Evolutionary conservation across 2,113 vertebrate genomes (phyloP), one percentile per base, ranked within the genome.

Genomic region (Megaceryle torquata): DNA sequence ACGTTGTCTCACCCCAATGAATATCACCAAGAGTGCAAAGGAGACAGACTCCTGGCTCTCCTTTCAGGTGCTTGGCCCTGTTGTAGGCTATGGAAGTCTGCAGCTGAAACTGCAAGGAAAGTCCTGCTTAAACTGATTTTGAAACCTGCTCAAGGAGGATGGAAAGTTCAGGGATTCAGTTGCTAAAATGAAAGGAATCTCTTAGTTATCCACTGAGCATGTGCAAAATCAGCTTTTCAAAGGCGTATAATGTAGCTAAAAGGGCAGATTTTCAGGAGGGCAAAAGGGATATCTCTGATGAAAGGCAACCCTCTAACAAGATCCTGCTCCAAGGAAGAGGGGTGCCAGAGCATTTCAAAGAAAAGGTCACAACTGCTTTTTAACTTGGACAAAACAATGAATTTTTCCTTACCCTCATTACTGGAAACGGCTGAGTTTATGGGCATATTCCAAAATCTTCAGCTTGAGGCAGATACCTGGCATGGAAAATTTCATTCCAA

Each of bases 331-430:
- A 93, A 91, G 69, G 26, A 91, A 79, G 60, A 88, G 48, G 39
- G 8, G 5, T 89, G 94, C 92, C 95, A 97, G 69, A 76, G 26
- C 39, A 94, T 95, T 96, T 95, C 86, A 97, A 93, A 92, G 81
- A 60, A 95, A 95, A 96, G 83, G 93, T 97, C 96, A 91, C 56
- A 68, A 84, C 41, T 91, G 53, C 84, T 95, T 95, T 95, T 86
- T 87, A 82, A 78, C 93, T 97, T 96, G 96, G 95, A 95, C 94
- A 95, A 97, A 97, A 91, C 83, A 95, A 10, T 41, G 88, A 82
- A 95, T 97, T 97, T 96, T 97, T 97, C 89, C 91, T 92, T 95
- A 89, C 86, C n/a, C 93, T 95, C 77, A 5, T 95, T 95, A 95
- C 95, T 96, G 84, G 94, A 96, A 96, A 91, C 16, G 5, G 18